phyloP scores from a whole-genome alignment of 2,888 invertebrate genomes.

The Gymnosoma rotundatum region DNA sequence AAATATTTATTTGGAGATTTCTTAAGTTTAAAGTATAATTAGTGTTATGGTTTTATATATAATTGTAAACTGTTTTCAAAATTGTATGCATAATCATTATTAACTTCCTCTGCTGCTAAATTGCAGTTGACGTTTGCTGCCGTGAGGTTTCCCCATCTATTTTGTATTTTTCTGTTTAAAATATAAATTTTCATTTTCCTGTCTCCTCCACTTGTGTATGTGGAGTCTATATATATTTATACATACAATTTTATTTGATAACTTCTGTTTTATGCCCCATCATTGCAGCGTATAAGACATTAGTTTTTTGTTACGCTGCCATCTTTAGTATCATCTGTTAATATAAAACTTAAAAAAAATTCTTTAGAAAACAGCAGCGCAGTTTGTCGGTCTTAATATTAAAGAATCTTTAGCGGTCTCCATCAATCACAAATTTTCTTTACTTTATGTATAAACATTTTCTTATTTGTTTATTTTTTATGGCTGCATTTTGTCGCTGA shows the following conservation, averaged over 20 bases:
- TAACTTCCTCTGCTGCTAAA: slow-evolving; percentile 52
- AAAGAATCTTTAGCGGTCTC: slow-evolving; percentile 1
- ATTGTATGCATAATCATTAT: slow-evolving; percentile 54
- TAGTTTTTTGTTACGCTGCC: slow-evolving; percentile 46
- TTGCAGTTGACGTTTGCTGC: slow-evolving; percentile 36
- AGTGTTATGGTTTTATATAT: neutral
- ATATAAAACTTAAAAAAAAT: neutral
- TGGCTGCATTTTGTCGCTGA: too few relatives aligned
- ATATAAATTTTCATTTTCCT: slow-evolving; percentile 58
- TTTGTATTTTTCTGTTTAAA: slow-evolving; percentile 35
- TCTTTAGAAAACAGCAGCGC: neutral
- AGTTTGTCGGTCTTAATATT: slow-evolving; percentile 15
- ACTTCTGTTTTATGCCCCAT: slow-evolving; percentile 63
- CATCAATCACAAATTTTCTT: neutral
- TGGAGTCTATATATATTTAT: slow-evolving; percentile 68
- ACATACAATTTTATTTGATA: slow-evolving; percentile 58
- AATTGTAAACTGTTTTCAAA: neutral
- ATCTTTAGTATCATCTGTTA: slow-evolving; percentile 37
- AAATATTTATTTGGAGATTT: neutral
- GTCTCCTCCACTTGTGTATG: slow-evolving; percentile 53
- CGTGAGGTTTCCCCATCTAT: slow-evolving; percentile 64
- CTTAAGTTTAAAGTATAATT: neutral
- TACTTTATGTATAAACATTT: neutral
- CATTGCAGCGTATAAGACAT: slow-evolving; percentile 24
- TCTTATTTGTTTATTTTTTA: too few relatives aligned